phyloP scores from a whole-genome alignment of 2,888 invertebrate genomes.

The Oscheius sp. region DNA sequence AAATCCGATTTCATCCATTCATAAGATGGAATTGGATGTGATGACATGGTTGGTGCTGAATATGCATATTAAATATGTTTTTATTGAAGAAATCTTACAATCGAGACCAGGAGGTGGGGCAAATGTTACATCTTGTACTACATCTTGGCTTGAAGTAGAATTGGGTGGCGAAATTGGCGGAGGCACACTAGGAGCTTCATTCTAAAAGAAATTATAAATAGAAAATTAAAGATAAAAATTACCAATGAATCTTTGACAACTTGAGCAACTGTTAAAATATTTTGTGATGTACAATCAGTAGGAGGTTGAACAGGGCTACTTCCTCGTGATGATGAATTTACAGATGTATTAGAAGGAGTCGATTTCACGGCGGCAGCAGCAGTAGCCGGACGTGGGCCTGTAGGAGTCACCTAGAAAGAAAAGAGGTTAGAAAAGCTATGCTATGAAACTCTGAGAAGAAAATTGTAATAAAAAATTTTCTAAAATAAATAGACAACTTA shows the following conservation, averaged over 20 bases:
- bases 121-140: not conserved
- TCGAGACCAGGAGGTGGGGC: not conserved
- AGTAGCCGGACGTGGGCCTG: conserved; percentile 15
- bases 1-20: conserved; percentile 39
- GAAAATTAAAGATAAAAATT: not conserved
- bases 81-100: not conserved
- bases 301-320: not conserved
- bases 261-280: not conserved
- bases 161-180: conserved; percentile 1
- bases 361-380: conserved; percentile 25
- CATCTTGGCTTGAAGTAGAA: conserved; percentile 1
- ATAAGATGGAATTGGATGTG: conserved; percentile 34
- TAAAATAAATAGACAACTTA: conserved; percentile 10
- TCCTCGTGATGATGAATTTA: not conserved
- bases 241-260: conserved; percentile 12
- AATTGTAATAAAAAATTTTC: not conserved
- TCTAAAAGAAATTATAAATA: not conserved
- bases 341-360: not conserved
- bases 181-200: not conserved
- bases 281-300: not conserved
- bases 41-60: not conserved
- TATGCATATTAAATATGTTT: not conserved
- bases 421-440: not conserved
- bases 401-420: not conserved
- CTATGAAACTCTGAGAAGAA: too few species aligned